Percentiles rank a stretch among this genome's conserved stretches.
phyloP scores from a whole-genome alignment of 2,888 invertebrate genomes.

The Dynastes maya region DNA sequence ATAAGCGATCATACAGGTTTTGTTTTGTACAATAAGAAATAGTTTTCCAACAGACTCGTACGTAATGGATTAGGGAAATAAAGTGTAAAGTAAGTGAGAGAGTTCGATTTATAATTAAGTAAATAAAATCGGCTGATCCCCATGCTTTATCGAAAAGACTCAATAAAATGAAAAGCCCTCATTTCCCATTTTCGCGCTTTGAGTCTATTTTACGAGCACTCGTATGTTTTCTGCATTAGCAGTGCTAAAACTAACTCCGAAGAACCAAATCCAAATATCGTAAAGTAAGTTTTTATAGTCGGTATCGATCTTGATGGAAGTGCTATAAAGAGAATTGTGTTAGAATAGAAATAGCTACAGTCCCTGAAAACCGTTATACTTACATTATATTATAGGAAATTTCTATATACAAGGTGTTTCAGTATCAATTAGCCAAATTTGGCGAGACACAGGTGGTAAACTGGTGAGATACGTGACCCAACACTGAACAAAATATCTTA shows the following conservation, averaged over 20 bases:
- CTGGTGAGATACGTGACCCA: no score
- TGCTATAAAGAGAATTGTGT: background rate
- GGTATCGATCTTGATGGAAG: background rate
- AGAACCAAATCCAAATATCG: slow-evolving; percentile 21
- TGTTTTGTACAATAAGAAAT: no score
- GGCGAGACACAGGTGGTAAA: no score
- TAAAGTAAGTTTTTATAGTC: slow-evolving; percentile 29
- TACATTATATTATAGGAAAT: no score
- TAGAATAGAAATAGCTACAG: slow-evolving; percentile 8
- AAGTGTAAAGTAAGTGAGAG: background rate
- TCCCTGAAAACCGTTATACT: background rate
- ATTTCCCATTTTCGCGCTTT: slow-evolving; percentile 21
- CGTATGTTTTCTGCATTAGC: slow-evolving; percentile 26
- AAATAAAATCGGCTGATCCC: background rate
- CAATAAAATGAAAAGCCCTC: slow-evolving; percentile 32
- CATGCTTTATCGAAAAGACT: background rate
- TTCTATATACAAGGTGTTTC: no score
- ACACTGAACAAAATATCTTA: no score
- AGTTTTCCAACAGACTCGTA: no score
- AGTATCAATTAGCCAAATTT: no score
- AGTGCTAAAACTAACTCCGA: slow-evolving; percentile 24
- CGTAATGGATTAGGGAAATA: no score
- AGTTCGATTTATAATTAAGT: slow-evolving; percentile 4
- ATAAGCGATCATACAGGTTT: background rate
- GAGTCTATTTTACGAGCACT: slow-evolving; percentile 14